Conservation (phyloP, 2,888 invertebrate genomes). For the Drosophila siamana region DNA sequence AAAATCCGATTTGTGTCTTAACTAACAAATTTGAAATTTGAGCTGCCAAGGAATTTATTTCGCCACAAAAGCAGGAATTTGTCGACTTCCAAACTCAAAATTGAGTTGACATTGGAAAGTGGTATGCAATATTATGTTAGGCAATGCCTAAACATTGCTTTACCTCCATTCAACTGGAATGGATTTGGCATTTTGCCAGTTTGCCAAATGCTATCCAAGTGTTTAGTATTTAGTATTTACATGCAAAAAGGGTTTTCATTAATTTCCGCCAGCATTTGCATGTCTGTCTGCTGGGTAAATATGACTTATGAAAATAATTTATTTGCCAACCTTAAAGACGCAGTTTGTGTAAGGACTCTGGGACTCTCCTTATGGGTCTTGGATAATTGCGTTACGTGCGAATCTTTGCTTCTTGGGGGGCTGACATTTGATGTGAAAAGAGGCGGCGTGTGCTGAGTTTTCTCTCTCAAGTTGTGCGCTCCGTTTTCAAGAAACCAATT, state of each 20-base stretch:
- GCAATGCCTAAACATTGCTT: neutral
- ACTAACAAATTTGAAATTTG: neutral
- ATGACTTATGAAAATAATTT: neutral
- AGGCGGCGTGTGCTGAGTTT: neutral
- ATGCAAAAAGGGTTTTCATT: neutral
- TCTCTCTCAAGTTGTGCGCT: constrained; percentile 1
- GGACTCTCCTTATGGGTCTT: neutral
- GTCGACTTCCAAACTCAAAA: neutral
- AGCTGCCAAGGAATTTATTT: neutral
- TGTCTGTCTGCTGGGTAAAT: neutral
- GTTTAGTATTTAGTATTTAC: neutral
- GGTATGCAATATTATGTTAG: neutral
- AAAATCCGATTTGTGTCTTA: neutral
- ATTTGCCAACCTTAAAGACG: neutral
- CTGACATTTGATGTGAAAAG: neutral
- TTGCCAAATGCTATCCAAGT: neutral
- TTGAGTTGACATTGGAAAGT: neutral
- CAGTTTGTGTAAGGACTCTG: neutral
- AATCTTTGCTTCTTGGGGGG: neutral
- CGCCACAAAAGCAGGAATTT: neutral
- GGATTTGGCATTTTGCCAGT: constrained; percentile 13
- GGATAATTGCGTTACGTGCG: constrained; percentile 8
- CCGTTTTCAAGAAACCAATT: constrained; percentile 42
- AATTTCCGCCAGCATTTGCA: neutral
- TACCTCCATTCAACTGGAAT: constrained; percentile 5